Percentiles rank a stretch among this genome's conserved stretches.
Conservation (phyloP, 2,113 vertebrate species). For the Uropsilus gracilis region DNA sequence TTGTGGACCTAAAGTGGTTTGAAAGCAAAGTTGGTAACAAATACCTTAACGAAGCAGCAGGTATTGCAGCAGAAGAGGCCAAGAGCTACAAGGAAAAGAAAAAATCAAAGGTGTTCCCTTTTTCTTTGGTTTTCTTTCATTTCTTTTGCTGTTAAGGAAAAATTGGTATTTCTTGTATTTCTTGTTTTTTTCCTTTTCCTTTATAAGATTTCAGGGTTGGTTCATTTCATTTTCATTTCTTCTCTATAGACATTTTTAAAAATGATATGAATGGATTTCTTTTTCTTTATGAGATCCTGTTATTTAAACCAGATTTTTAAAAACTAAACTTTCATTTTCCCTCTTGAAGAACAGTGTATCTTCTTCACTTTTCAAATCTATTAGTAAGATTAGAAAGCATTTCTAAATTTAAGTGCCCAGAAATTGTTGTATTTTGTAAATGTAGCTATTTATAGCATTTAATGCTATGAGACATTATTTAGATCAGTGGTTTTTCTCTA, state of each 20-base stretch:
- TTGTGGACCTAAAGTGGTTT: slow-evolving; percentile 99
- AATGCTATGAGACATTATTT: not conserved
- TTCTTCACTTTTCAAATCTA: slow-evolving; percentile 23
- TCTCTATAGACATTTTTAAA: not conserved
- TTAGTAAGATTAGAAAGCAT: slow-evolving; percentile 19
- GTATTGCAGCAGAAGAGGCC: slow-evolving; percentile 94
- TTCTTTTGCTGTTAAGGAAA: slow-evolving; percentile 46
- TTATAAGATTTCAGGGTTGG: slow-evolving; percentile 4
- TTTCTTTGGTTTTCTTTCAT: slow-evolving; percentile 41
- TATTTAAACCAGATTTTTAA: not conserved
- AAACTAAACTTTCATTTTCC: slow-evolving; percentile 37
- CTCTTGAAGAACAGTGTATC: not conserved
- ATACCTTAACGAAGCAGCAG: slow-evolving; percentile 98
- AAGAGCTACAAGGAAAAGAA: slow-evolving; percentile 86
- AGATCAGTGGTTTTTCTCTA: slow-evolving; percentile 14
- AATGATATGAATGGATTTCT: not conserved
- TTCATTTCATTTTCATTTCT: slow-evolving; percentile 52
- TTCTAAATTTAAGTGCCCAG: not conserved
- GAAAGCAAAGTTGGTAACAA: slow-evolving; percentile 99
- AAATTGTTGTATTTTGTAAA: slow-evolving; percentile 35
- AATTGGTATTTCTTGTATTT: slow-evolving; percentile 54
- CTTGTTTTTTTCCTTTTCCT: slow-evolving; percentile 51
- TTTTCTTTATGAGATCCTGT: not conserved
- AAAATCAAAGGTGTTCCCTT: slow-evolving; percentile 85
- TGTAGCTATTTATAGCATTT: slow-evolving; percentile 30